phyloP scores from a whole-genome alignment of 2,888 invertebrate genomes.

The Noctua janthina region DNA sequence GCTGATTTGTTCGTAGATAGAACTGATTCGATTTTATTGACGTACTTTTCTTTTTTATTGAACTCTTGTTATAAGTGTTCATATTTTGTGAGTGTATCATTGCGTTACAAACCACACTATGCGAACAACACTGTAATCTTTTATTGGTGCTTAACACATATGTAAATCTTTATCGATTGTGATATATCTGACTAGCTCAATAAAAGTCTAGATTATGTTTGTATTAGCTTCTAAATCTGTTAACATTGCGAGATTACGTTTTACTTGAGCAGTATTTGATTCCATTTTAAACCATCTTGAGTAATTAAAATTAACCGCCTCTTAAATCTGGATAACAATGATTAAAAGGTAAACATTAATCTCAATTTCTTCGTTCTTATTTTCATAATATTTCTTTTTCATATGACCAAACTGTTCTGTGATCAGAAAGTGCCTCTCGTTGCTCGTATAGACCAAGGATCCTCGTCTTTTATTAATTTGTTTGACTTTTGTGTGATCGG shows the following conservation, averaged over 20 bases:
- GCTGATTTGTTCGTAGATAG: conserved; percentile 34
- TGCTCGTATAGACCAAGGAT: conserved; percentile 31
- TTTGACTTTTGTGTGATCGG: conserved; percentile 60
- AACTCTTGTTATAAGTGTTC: conserved; percentile 24
- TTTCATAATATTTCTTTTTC: conserved; percentile 34
- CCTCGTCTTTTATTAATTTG: conserved; percentile 52
- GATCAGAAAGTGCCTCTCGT: conserved; percentile 28
- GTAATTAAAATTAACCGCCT: conserved; percentile 47
- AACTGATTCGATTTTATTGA: conserved; percentile 51
- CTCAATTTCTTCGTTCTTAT: conserved; percentile 37
- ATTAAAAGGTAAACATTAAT: conserved; percentile 54
- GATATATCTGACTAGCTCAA: not conserved
- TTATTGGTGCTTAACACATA: not conserved
- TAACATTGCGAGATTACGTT: conserved; percentile 2
- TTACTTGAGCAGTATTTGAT: conserved; percentile 23
- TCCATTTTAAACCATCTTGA: conserved; percentile 23
- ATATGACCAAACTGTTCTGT: conserved; percentile 21
- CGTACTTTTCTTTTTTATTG: conserved; percentile 39
- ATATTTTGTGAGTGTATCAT: not conserved
- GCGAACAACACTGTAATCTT: not conserved
- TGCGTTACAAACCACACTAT: not conserved
- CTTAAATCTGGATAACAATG: conserved; percentile 34
- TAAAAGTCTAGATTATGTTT: not conserved
- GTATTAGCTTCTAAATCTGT: conserved; percentile 3
- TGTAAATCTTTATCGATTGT: not conserved